These are phyloP conservation scores for Galeruca laticollis DNA, from an alignment of 2,888 invertebrate species.

Conservation along the genomic window DNA sequence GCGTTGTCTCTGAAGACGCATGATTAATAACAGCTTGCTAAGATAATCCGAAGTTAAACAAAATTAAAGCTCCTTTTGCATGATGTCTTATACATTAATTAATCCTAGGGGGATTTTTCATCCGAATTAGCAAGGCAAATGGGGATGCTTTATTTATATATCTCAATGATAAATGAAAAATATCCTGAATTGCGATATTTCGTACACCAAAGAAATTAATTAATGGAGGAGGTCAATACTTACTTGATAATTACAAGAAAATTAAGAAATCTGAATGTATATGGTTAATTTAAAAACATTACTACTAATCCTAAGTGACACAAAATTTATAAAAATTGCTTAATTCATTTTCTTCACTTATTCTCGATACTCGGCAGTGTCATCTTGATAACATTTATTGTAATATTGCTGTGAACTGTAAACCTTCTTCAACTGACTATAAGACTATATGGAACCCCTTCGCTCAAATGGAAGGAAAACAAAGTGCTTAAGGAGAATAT, in stretches of 20 bases:
- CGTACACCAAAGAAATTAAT: background rate
- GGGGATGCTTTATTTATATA: background rate
- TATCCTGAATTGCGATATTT: background rate
- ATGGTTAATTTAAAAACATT: too few relatives aligned
- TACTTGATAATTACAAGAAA: background rate
- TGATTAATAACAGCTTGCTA: constrained; percentile 4
- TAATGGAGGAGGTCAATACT: background rate
- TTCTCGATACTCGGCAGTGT: too few relatives aligned
- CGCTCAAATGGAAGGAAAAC: too few relatives aligned
- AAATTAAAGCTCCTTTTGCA: constrained; percentile 2
- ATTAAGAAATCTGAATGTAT: too few relatives aligned
- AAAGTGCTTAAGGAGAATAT: too few relatives aligned
- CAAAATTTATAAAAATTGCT: too few relatives aligned
- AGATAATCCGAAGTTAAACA: constrained; percentile 1
- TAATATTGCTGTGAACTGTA: too few relatives aligned
- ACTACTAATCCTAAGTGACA: too few relatives aligned
- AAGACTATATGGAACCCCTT: too few relatives aligned
- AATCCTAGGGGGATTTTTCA: background rate
- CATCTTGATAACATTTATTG: too few relatives aligned
- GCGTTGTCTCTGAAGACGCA: background rate
- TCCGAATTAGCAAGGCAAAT: background rate
- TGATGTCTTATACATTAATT: background rate
- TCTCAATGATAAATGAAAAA: background rate
- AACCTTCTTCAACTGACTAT: too few relatives aligned
- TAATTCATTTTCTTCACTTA: too few relatives aligned